Base-by-base conservation (phyloP, 2,797 vertebrate genomes). In the Poeciliopsis turneri region DNA sequence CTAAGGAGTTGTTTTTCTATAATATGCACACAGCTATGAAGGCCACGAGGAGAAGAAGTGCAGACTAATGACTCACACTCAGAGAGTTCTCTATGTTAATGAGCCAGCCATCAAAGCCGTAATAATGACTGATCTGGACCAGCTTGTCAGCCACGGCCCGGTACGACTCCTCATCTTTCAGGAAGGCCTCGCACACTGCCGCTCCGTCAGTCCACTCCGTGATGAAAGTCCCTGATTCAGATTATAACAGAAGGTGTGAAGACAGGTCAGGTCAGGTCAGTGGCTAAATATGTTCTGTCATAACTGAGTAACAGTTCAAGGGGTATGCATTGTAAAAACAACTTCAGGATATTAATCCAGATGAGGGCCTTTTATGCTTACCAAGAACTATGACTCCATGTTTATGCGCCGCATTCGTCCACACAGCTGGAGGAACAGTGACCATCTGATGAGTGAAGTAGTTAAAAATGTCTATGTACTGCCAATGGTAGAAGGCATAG, bases 401-500 rank as follows among this genome's bases (percentile, higher is more conserved):
- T 77, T 93, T 94, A 82, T 99, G 98, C 0, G 97, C 98, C 0
- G 97, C 96, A 0, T 97, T 99, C 81, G 97, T 98, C 98, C 98
- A 99, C 84, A 96, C 93, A 7, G 95, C 97, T 0, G 98, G 98
- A 0, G 98, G 98, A 81, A 99, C 94, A 15, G 97, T 99, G 84
- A 98, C 95, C 1, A 92, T 83, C 76, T 92, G 95, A 88, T 99
- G 98, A 73, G 97, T 97, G 94, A 99, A 99, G 96, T 99, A 99
- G 72, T 98, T 96, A 0, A 99, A 99, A 89, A 99, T 90, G 90
- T 99, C 98, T 0, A 99, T 96, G 91, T 96, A 94, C 25, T 96
- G 93, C 98, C 98, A 99, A 91, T 99, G 98, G 91, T 99, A 99
- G 93, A 99, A 99, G 39, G 95, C 92, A 0, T 97, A 99, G 0